Base-by-base conservation (phyloP, 2,888 invertebrate genomes). In the Pegoplata infirma region DNA sequence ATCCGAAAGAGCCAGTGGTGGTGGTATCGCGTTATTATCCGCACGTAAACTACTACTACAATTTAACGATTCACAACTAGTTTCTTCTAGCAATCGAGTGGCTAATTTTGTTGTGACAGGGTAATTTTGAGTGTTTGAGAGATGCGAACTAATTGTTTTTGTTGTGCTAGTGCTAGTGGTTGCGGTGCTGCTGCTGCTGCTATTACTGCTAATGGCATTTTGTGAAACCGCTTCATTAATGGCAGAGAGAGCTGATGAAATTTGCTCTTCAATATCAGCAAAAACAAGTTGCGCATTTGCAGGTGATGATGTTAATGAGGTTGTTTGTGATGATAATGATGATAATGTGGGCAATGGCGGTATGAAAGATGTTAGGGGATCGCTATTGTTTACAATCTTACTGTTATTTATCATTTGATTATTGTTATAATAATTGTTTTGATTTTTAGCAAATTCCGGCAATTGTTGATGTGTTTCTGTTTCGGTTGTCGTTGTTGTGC, bases 31-130 rank as follows among this genome's bases (percentile, higher is more conserved):
- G 82, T 77, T 79, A 64, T 74, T 78, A 75, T 56, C 78, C 82
- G 82, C 82, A 81, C 69, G 74, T 79, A 80, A 81, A 82, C 78
- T 82, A 83, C 83, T 82, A 74, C 53, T 66, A 25, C 69, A 44
- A 64, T 72, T 68, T 36, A 72, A 61, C 51, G 79, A 56, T 58
- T 71, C 67, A 56, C 79, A 72, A 79, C 79, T 79, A 75, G 23
- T 79, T 71, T 71, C n/a, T n/a, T n/a, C 67, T 67, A 67, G 21
- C 36, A 59, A 58, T 71, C 71, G 71, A 36, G 21, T 63, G 40
- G 56, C 67, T 59, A 61, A 58, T 21, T 58, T 67, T 61, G 58
- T 61, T 55, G 55, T 40, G 72, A 63, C 63, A 63, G 56, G 75
- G 68, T 44, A 51, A 21, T 44, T 63, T 56, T 79, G 75, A 79